Base-by-base conservation (phyloP, 2,888 invertebrate genomes). In the Volucella inflata region DNA sequence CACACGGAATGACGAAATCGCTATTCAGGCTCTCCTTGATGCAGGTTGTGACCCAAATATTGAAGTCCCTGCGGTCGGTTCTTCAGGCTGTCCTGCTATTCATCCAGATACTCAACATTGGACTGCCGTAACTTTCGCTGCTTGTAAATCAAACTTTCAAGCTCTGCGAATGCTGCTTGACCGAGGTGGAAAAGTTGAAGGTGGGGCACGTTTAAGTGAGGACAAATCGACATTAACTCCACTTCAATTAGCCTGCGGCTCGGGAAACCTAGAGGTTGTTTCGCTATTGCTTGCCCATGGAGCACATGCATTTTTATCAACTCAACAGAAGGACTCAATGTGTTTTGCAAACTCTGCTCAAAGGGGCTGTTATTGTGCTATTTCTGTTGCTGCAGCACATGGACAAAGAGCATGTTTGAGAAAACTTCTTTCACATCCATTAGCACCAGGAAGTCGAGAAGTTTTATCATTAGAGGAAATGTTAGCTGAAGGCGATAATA, bases 191-290 rank as follows among this genome's bases (percentile, higher is more conserved):
- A 93, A 95, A 64, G 96, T 97, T 0, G 98, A 98, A 91, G 98
- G 97, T 0, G 97, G 97, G 0, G 96, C 96, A 0, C 94, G 95
- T 3, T 90, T 95, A 6, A 96, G 96, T 30, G 97, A 97, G 89
- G 97, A 97, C 88, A 96, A 96, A 88, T 96, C 96, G 89, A 97
- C 97, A 0, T 94, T 98, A 59, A 98, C 98, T 0, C 98, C 98
- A 0, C 91, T 98, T 40, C 98, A 98, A 93, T 95, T 96, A 87
- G 97, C 97, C 1, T 95, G 97, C 77, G 97, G 97, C 0, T 95
- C 95, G 0, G 97, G 97, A 0, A 96, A 95, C 88, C 91, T 95
- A 53, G 97, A 98, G 88, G 94, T 98, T 90, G 96, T 97, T 0
- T 95, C 96, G 0, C 90, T 97, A 40, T 93, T 98, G 40, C 91